Percentiles rank a stretch among this genome's conserved stretches.
Conservation (phyloP, 2,113 vertebrate genomes). For the Macrotus californicus region DNA sequence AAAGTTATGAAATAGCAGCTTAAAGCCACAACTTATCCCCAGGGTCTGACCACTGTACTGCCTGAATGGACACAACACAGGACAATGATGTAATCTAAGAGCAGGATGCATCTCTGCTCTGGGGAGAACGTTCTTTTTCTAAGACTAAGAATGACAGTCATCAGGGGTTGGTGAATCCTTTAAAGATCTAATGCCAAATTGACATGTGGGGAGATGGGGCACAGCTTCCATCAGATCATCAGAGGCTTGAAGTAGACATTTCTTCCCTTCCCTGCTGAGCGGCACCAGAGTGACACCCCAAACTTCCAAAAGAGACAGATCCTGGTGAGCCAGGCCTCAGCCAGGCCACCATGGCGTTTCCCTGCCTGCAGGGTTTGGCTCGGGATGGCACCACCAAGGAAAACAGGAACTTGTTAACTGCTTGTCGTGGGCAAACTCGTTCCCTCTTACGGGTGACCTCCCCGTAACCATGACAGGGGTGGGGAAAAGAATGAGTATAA, state of each 20-base stretch:
- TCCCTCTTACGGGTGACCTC: background rate
- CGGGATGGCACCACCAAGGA: background rate
- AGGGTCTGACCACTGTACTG: background rate
- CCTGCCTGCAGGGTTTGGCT: no score
- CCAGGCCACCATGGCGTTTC: no score
- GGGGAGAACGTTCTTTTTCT: background rate
- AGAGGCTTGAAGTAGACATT: background rate
- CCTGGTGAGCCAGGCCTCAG: background rate
- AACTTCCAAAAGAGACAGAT: background rate
- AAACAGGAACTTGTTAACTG: background rate
- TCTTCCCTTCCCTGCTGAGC: background rate
- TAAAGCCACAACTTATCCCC: background rate
- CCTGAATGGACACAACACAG: background rate
- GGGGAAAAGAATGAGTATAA: no score
- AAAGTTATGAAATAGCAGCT: background rate
- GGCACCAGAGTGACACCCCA: no score
- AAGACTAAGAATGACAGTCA: background rate
- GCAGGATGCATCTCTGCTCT: background rate
- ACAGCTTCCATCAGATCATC: background rate
- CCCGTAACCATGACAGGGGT: background rate
- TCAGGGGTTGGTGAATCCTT: background rate
- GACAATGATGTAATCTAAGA: background rate
- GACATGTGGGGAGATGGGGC: background rate
- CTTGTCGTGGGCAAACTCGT: background rate
- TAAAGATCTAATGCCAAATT: background rate